A percentile compares a stretch with the other conserved stretches of the same genome.
Evolutionary conservation across 2,888 invertebrate genomes (phyloP).

Genomic region (Yponomeuta cagnagella): DNA sequence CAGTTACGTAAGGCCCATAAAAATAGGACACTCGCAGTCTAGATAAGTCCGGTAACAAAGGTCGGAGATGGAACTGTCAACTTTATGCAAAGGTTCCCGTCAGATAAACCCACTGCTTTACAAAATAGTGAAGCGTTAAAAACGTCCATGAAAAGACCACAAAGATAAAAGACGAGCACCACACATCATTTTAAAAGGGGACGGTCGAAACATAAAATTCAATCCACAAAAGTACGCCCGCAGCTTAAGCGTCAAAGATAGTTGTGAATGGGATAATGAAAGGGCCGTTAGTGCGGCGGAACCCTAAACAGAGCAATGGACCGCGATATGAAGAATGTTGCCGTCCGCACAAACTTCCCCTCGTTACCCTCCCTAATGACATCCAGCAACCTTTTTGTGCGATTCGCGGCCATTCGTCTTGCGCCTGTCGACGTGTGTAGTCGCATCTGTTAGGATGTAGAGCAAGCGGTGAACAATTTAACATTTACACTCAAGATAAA

Average conservation of each 20-base stretch:
- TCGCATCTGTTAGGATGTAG: conserved; percentile 37
- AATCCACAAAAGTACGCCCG: conserved; percentile 43
- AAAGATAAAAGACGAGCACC: conserved; percentile 3
- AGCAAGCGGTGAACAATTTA: conserved; percentile 36
- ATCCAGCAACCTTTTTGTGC: conserved; percentile 59
- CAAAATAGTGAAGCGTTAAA: background rate
- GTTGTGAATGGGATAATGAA: conserved; percentile 53
- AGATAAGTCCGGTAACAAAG: no score
- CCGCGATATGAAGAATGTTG: conserved; percentile 59
- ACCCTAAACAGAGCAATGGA: conserved; percentile 53
- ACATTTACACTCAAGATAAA: conserved; percentile 20
- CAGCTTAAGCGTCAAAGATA: conserved; percentile 53
- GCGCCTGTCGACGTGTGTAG: conserved; percentile 49
- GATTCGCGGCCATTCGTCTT: conserved; percentile 64
- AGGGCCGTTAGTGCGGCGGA: conserved; percentile 40
- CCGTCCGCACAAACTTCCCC: conserved; percentile 48
- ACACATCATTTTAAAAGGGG: background rate
- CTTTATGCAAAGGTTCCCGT: background rate
- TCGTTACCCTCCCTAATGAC: conserved; percentile 54
- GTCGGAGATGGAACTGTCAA: background rate
- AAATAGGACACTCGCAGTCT: background rate
- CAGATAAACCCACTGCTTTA: background rate
- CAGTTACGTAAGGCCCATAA: background rate
- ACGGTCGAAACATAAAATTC: conserved; percentile 36
- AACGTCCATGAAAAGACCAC: background rate